Evolutionary conservation across 2,888 invertebrate species (phyloP).

Genomic region (Catocala fraxini): DNA sequence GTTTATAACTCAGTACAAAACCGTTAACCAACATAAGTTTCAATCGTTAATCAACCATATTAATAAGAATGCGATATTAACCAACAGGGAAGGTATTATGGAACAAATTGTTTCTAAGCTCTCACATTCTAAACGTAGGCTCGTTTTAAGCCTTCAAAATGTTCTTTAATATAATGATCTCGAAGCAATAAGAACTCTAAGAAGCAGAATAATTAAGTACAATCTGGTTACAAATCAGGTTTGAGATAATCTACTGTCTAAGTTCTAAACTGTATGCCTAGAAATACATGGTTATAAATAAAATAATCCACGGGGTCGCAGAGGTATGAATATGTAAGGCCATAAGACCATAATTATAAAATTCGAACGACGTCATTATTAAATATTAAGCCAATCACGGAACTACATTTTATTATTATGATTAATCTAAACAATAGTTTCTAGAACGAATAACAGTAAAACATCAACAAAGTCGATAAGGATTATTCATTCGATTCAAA

Average conservation of each 20-base stretch:
- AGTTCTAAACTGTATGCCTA: no score
- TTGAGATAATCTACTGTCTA: no score
- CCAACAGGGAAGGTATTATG: constrained; percentile 81
- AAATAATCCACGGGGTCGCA: no score
- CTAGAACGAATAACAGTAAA: constrained; percentile 14
- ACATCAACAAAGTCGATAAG: constrained; percentile 12
- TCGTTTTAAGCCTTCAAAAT: no score
- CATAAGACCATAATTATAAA: no score
- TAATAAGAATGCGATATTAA: constrained; percentile 82
- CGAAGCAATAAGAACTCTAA: no score
- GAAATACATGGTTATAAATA: no score
- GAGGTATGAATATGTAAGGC: no score
- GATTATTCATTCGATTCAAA: constrained; percentile 13
- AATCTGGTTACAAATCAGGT: no score
- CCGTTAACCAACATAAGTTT: constrained; percentile 81
- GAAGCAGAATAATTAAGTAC: no score
- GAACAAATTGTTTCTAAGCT: constrained; percentile 73
- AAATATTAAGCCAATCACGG: constrained; percentile 6
- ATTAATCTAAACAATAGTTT: constrained; percentile 11
- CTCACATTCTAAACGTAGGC: no score
- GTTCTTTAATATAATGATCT: no score
- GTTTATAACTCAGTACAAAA: constrained; percentile 55
- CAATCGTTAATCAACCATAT: constrained; percentile 71
- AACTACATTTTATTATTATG: constrained; percentile 18
- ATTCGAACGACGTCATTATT: neutral